Evolutionary conservation across 23 tunicate species (phyloP).

Genomic region (Halocynthia aurantium): DNA sequence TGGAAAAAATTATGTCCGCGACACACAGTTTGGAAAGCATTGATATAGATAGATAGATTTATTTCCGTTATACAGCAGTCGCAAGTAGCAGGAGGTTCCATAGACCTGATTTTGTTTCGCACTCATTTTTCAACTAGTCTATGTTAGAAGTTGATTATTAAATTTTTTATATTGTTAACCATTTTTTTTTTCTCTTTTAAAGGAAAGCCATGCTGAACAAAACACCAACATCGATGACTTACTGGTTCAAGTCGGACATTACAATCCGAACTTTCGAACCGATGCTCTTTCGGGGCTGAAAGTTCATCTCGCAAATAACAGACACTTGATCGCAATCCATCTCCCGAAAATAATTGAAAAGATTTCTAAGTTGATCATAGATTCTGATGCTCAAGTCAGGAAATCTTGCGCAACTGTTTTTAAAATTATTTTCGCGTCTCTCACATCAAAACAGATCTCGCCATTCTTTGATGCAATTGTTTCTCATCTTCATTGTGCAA

Average conservation of each 20-base stretch:
- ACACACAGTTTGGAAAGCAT: too few species aligned
- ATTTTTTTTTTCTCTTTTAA: not conserved
- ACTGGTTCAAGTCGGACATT: constrained; percentile 57
- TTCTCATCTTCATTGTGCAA: constrained; percentile 73
- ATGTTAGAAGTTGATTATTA: too few species aligned
- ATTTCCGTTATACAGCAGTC: too few species aligned
- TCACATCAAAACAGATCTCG: constrained; percentile 36
- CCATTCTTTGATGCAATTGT: constrained; percentile 51
- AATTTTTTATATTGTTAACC: too few species aligned
- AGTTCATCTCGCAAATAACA: constrained; percentile 26
- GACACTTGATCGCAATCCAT: constrained; percentile 9
- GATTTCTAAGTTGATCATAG: constrained; percentile 26
- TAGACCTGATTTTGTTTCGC: too few species aligned
- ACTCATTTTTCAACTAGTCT: too few species aligned
- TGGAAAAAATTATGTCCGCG: too few species aligned
- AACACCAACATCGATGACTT: constrained; percentile 41
- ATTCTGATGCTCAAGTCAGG: constrained; percentile 61
- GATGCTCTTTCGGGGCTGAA: constrained; percentile 53
- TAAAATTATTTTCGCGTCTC: constrained; percentile 22
- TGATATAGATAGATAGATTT: too few species aligned
- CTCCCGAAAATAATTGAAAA: constrained; percentile 41
- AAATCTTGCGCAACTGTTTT: constrained; percentile 34
- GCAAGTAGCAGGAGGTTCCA: too few species aligned
- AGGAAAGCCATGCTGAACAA: constrained; percentile 25
- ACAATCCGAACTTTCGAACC: constrained; percentile 43